These are phyloP conservation scores for Parnassius smintheus DNA, from an alignment of 2,888 invertebrate species.

Conservation along the genomic window DNA sequence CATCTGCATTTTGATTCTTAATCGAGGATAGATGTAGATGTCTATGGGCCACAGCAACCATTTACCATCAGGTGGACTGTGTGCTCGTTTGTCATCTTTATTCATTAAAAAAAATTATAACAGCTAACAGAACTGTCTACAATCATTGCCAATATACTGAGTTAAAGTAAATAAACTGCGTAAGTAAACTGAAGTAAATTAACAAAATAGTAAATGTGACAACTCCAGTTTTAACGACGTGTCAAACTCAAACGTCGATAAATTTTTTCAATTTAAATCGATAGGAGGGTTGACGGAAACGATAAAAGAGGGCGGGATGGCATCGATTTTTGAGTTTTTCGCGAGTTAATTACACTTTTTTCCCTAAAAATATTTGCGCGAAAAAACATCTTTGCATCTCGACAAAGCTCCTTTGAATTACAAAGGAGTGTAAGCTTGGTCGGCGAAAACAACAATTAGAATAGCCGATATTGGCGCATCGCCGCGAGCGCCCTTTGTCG, in stretches of 20 bases:
- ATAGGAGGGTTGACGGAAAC: conserved; percentile 46
- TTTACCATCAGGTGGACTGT: too few species aligned
- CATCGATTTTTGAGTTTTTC: conserved; percentile 54
- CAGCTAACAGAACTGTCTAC: too few species aligned
- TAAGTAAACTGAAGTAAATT: conserved; percentile 43
- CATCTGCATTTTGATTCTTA: too few species aligned
- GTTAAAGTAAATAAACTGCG: conserved; percentile 1
- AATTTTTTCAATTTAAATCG: conserved; percentile 66
- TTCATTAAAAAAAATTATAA: too few species aligned
- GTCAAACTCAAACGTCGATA: conserved; percentile 66
- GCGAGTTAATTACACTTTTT: conserved; percentile 45
- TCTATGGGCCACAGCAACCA: too few species aligned
- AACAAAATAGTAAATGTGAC: conserved; percentile 49
- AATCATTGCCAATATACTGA: too few species aligned
- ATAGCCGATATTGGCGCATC: conserved; percentile 74
- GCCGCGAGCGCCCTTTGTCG: conserved; percentile 59
- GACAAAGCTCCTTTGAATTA: conserved; percentile 44
- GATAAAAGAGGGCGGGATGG: conserved; percentile 37
- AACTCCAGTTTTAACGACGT: conserved; percentile 49
- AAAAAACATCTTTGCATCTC: conserved; percentile 23
- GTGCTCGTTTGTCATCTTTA: too few species aligned
- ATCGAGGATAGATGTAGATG: too few species aligned
- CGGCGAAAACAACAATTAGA: conserved; percentile 77
- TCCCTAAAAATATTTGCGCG: conserved; percentile 16
- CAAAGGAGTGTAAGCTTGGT: conserved; percentile 70